Evolutionary conservation across 2,797 vertebrate species (phyloP).

Genomic region (Micropoecilia bifurca): DNA sequence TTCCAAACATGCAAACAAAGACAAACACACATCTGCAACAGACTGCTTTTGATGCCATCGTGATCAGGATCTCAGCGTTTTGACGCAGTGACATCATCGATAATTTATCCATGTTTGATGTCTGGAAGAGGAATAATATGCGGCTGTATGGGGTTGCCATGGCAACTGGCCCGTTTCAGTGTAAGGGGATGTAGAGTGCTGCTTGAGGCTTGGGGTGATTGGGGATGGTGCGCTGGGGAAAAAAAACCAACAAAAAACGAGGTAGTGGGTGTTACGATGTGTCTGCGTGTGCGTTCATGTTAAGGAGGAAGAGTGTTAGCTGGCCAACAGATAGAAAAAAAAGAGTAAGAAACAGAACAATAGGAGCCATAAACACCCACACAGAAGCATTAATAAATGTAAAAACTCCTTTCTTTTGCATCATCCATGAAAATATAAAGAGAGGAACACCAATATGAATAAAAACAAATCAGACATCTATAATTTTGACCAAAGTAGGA

Average conservation of each 20-base stretch:
- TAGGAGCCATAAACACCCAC: not conserved
- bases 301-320: conserved; percentile 3
- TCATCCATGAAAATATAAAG: conserved; percentile 1
- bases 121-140: conserved; percentile 55
- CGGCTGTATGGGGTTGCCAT: conserved; percentile 71
- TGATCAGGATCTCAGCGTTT: conserved; percentile 44
- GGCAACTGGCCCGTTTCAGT: conserved; percentile 69
- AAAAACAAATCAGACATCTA: conserved; percentile 2
- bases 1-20: not conserved
- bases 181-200: conserved; percentile 53
- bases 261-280: not conserved
- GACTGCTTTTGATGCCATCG: conserved; percentile 9
- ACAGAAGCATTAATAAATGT: not conserved
- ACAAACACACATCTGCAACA: not conserved
- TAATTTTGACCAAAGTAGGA: not conserved
- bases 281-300: not conserved
- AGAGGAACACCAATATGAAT: not conserved
- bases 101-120: conserved; percentile 73
- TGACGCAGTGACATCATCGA: conserved; percentile 67
- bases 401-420: not conserved
- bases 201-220: conserved; percentile 51
- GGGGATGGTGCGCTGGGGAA: conserved; percentile 39
- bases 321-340: conserved; percentile 18
- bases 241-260: not conserved
- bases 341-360: conserved; percentile 15